These are phyloP conservation scores for Lordiphosa mommai DNA, from an alignment of 1,140 invertebrate species.

Conservation along the genomic window DNA sequence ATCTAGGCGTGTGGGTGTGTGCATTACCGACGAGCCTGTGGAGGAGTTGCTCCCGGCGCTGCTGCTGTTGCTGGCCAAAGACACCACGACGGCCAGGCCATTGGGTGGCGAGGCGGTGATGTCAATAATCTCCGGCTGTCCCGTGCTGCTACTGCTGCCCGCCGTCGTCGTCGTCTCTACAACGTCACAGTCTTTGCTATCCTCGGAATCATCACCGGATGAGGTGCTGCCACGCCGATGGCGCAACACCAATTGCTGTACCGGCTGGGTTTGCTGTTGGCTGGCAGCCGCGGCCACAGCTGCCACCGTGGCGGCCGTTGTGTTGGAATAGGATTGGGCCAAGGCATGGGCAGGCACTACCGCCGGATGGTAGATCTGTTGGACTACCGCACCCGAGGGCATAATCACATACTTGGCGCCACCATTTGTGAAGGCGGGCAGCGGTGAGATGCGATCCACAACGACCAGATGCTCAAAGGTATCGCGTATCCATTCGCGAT, in stretches of 20 bases:
- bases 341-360: constrained; percentile 34
- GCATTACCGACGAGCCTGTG: constrained; percentile 71
- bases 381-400: constrained; percentile 48
- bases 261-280: constrained; percentile 34
- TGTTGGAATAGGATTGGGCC: constrained; percentile 40
- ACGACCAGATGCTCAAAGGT: constrained; percentile 79
- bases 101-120: constrained; percentile 57
- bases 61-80: not conserved
- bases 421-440: constrained; percentile 53
- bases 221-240: constrained; percentile 75
- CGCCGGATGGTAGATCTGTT: constrained; percentile 63
- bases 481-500: constrained; percentile 88
- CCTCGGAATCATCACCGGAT: constrained; percentile 74
- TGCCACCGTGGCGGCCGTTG: constrained; percentile 31
- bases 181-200: constrained; percentile 77
- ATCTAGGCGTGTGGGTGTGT: constrained; percentile 71
- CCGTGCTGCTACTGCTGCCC: constrained; percentile 8
- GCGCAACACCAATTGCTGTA: constrained; percentile 41
- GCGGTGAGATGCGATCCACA: constrained; percentile 56
- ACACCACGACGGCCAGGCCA: constrained; percentile 34
- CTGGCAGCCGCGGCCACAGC: constrained; percentile 19
- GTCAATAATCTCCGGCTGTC: constrained; percentile 44
- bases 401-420: constrained; percentile 62
- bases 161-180: constrained; percentile 21
- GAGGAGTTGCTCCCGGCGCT: constrained; percentile 52